Base-by-base conservation (phyloP, 2,797 vertebrate species). In the Graptemys geographica region DNA sequence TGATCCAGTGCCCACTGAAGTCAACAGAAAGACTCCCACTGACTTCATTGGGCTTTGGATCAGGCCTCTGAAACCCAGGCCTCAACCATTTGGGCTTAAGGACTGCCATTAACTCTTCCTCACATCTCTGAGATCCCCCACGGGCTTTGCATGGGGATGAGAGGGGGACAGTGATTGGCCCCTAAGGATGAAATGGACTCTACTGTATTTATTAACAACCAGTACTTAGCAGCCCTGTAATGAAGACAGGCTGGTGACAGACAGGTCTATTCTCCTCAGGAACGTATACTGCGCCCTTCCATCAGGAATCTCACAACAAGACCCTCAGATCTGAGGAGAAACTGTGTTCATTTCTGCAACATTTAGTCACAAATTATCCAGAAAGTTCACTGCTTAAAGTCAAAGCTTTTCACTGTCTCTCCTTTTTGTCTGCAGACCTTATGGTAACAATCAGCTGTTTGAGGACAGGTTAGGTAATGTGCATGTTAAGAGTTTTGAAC, bases 311-410 rank as follows among this genome's bases (percentile, higher is more conserved):
- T 83, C 31, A 27, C 0, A 0, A 33, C 7, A 52, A 81, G 76
- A 92, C 62, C 79, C 94, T 72, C 84, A 87, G 91, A 81, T 82
- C 78, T 92, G 88, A 27, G 65, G 94, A 51, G 80, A 92, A 89
- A 52, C 33, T 69, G 52, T 74, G 69, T 23, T 51, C 5, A 3
- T 81, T 94, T 79, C 95, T 92, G 93, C 82, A 96, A 95, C 90
- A 93, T 65, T 90, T 84, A 92, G 59, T 84, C 91, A 90, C 96
- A 88, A 94, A 94, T 97, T 95, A 96, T 89, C 65, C 94, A 93
- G 90, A 90, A 97, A 94, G 93, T 92, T 92, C 87, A 88, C 79
- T 93, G 93, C 84, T 88, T 81, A 69, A n/a, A 53, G 92, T 83
- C 53, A 84, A 90, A 57, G 74, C 90, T 93, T 96, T 93, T 51